Evolutionary conservation across 2,797 vertebrate species (phyloP).

Genomic region (Cyprinella venusta): DNA sequence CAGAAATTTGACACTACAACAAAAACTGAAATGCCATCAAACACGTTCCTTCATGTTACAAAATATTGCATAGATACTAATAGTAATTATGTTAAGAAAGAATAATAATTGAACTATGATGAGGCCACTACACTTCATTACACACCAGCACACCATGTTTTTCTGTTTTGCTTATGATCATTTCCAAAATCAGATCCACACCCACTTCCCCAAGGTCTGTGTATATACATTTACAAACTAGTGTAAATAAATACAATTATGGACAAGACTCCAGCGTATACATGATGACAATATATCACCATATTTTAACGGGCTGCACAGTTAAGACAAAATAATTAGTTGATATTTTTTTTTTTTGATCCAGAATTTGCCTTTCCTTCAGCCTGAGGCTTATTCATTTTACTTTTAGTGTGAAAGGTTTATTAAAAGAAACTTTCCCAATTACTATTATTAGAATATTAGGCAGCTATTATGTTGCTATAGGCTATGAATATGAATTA

Average conservation of each 20-base stretch:
- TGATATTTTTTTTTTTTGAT: not conserved
- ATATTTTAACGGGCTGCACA: not conserved
- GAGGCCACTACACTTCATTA: not conserved
- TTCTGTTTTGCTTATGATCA: not conserved
- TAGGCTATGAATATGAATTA: not conserved
- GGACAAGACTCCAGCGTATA: not conserved
- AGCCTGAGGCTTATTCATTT: too few species aligned
- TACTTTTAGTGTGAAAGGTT: too few species aligned
- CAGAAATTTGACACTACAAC: not conserved
- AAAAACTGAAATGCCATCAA: not conserved
- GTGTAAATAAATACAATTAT: not conserved
- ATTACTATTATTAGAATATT: not conserved
- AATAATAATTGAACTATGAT: not conserved
- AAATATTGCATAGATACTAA: not conserved
- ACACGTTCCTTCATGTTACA: not conserved
- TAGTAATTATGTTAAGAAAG: not conserved
- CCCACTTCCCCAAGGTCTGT: not conserved
- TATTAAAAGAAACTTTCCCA: not conserved
- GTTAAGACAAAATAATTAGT: not conserved
- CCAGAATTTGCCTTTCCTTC: too few species aligned
- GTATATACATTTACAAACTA: not conserved
- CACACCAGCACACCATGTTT: not conserved
- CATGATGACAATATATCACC: not conserved
- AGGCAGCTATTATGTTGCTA: not conserved
- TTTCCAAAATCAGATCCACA: conserved; percentile 11